phyloP scores from a whole-genome alignment of 2,797 vertebrate species.

The Eulemur albifrons region DNA sequence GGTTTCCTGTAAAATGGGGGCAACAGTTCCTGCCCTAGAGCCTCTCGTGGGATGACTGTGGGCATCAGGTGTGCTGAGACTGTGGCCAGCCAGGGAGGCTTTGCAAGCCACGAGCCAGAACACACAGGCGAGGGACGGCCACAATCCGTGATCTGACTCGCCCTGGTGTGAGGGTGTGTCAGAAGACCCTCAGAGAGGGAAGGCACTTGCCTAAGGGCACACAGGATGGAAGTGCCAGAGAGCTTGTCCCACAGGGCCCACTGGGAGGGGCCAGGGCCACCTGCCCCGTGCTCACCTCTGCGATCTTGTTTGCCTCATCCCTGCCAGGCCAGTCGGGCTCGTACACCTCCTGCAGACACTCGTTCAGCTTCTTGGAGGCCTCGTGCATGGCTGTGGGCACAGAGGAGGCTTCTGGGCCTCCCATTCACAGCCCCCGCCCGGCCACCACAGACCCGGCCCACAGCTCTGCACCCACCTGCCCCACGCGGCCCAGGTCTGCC shows the following conservation, averaged over 20 bases:
- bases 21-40: not conserved
- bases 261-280: accelerated
- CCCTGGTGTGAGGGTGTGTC: accelerated
- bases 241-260: not conserved
- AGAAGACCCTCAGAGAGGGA: not conserved
- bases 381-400: slow-evolving; percentile 94
- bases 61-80: not conserved
- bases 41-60: not conserved
- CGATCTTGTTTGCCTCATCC: slow-evolving; percentile 92
- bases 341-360: slow-evolving; percentile 97
- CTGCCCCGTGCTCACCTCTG: slow-evolving; percentile 89
- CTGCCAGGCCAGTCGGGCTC: slow-evolving; percentile 96
- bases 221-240: accelerated
- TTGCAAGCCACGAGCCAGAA: not conserved
- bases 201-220: not conserved
- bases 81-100: not conserved
- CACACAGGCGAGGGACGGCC: not conserved
- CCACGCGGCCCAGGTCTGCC: not conserved
- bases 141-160: too few relatives aligned
- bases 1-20: not conserved
- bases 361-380: slow-evolving; percentile 94
- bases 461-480: not conserved
- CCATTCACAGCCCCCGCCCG: not conserved
- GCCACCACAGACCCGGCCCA: not conserved
- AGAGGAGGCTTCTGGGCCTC: not conserved